Base-by-base conservation (phyloP, 2,888 invertebrate species). In the Lasioglossum malachurum region DNA sequence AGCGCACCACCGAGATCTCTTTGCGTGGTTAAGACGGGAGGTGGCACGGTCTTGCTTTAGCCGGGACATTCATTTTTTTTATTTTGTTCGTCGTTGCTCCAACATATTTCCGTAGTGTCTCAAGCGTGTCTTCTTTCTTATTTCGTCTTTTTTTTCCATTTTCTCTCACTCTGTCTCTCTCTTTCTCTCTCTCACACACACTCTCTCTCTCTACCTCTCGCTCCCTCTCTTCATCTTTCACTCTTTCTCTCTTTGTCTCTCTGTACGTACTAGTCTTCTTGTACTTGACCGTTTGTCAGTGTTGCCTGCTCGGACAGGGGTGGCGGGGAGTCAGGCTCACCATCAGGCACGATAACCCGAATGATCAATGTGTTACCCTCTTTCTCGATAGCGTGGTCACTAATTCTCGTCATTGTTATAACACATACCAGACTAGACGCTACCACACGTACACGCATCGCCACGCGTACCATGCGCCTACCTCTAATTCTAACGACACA, bases 311-410 rank as follows among this genome's bases (percentile, higher is more conserved):
- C 93, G 94, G 94, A 94, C 94, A 94, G 93, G 93, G 95, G 94
- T 94, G 93, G 94, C 94, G 95, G 94, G 95, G 95, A 95, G 95
- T 95, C 95, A 95, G 95, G 95, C 94, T 95, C 95, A 95, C 94
- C 95, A 95, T 95, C 95, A 95, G 95, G 95, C 95, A 95, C 95
- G 94, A 93, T 92, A 93, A 94, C 94, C 94, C 93, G 93, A 94
- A 95, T 95, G 94, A 95, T 94, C 93, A 90, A 92, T 95, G 93
- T 94, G 38, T 69, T 69, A 93, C 92, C 93, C 92, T 93, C 85
- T 92, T 83, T 73, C 69, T 90, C 80, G 86, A 91, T 91, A 91
- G 88, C 79, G 86, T 91, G 86, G 81, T 91, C 89, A 91, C 88
- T 85, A 85, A 91, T 88, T 87, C 73, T 85, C 88, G 86, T 88